phyloP scores from a whole-genome alignment of 2,797 vertebrate species.

The Pangasius krempfi region DNA sequence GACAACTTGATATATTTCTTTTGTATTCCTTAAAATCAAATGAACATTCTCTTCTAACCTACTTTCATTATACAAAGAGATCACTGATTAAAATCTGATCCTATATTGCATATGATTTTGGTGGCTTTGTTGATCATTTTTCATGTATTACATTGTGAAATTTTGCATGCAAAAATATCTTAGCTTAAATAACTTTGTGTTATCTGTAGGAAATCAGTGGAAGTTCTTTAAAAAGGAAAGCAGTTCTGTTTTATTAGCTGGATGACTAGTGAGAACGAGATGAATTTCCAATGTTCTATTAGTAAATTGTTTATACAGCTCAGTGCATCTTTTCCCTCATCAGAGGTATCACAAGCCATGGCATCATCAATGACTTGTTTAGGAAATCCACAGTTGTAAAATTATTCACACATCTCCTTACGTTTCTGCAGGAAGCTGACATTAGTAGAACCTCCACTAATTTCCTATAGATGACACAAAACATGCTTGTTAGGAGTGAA shows the following conservation, averaged over 20 bases:
- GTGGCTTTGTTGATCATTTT: background rate
- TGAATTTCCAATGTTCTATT: background rate
- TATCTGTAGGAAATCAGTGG: constrained; percentile 9
- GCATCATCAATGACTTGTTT: background rate
- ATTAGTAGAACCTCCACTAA: constrained; percentile 28
- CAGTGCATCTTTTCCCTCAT: background rate
- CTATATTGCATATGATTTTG: background rate
- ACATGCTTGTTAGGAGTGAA: constrained; percentile 22
- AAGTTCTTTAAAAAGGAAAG: constrained; percentile 10
- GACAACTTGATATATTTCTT: background rate
- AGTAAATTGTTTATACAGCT: background rate
- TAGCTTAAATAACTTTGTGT: background rate
- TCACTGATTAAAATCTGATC: background rate
- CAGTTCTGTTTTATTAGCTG: background rate
- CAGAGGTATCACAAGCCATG: background rate
- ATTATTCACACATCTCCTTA: constrained; percentile 17
- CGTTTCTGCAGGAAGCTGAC: background rate
- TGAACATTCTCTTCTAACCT: background rate
- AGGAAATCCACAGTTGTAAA: constrained; percentile 15
- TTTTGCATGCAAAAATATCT: background rate
- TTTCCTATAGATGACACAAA: constrained; percentile 22
- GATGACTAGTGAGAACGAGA: background rate
- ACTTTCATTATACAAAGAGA: background rate
- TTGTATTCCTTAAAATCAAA: background rate
- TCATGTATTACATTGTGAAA: background rate